phyloP scores from a whole-genome alignment of 2,113 vertebrate genomes.

The Muntiacus muntjak region DNA sequence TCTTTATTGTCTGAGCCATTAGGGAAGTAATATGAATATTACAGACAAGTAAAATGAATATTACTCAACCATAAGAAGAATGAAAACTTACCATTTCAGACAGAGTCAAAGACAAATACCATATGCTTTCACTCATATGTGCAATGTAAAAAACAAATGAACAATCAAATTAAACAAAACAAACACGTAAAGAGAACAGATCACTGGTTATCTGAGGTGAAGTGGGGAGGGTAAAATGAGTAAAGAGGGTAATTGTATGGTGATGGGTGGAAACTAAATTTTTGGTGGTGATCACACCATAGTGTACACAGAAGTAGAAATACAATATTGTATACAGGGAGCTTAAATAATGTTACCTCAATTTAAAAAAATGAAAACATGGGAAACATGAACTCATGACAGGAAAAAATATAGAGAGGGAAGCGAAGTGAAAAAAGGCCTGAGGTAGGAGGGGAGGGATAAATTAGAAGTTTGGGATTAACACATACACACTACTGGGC shows the following conservation, averaged over 20 bases:
- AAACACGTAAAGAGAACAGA: neutral
- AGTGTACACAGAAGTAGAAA: neutral
- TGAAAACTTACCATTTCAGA: neutral
- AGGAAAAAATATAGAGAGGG: neutral
- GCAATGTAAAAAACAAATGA: neutral
- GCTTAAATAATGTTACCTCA: neutral
- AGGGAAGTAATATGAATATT: neutral
- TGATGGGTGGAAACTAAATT: neutral
- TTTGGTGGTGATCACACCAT: neutral
- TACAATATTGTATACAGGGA: neutral
- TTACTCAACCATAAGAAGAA: neutral
- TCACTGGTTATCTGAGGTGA: neutral
- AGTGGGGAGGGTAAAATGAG: neutral
- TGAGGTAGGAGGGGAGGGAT: neutral
- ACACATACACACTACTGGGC: neutral
- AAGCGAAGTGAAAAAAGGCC: neutral
- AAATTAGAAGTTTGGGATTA: neutral
- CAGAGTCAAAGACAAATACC: neutral
- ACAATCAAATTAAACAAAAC: neutral
- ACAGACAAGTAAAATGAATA: neutral
- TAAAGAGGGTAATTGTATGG: neutral
- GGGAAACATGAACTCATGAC: neutral
- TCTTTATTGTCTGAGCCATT: neutral
- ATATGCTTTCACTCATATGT: neutral
- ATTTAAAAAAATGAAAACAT: neutral